phyloP scores from a whole-genome alignment of 2,797 vertebrate species.

The Microctenopoma lineatum region DNA sequence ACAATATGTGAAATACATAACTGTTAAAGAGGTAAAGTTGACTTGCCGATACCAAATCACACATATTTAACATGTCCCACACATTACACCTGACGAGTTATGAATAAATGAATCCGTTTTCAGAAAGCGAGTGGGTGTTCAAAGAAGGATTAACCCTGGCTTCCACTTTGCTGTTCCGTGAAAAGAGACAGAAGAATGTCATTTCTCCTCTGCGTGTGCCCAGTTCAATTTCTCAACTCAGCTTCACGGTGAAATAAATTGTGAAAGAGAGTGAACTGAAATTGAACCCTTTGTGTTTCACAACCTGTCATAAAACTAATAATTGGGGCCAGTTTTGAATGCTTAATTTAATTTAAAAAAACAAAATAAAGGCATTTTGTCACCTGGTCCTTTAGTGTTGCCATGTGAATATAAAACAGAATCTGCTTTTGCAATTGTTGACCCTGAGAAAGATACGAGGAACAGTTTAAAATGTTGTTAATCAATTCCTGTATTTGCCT shows the following conservation, averaged over 20 bases:
- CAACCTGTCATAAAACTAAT: constrained; percentile 10
- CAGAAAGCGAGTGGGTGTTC: constrained; percentile 4
- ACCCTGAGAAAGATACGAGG: neutral
- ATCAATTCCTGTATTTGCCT: neutral
- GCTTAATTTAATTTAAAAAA: neutral
- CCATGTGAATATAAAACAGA: neutral
- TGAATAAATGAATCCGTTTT: constrained; percentile 4
- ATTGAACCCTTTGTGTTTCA: constrained; percentile 35
- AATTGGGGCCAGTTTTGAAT: constrained; percentile 4
- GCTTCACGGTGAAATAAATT: constrained; percentile 24
- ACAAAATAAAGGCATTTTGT: neutral
- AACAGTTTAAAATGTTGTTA: neutral
- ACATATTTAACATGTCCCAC: neutral
- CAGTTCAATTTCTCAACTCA: constrained; percentile 15
- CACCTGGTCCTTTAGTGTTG: neutral
- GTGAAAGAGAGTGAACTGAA: constrained; percentile 25
- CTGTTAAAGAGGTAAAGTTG: neutral
- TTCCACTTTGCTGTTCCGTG: neutral
- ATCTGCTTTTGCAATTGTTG: neutral
- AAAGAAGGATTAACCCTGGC: constrained; percentile 25
- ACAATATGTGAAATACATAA: neutral
- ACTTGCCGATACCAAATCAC: neutral
- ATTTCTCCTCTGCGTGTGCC: constrained; percentile 15
- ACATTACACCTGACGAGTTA: neutral
- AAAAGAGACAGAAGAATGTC: constrained; percentile 15